Evolutionary conservation across 2,797 vertebrate species (phyloP).

Genomic region (Spinibarbus caldwelli): DNA sequence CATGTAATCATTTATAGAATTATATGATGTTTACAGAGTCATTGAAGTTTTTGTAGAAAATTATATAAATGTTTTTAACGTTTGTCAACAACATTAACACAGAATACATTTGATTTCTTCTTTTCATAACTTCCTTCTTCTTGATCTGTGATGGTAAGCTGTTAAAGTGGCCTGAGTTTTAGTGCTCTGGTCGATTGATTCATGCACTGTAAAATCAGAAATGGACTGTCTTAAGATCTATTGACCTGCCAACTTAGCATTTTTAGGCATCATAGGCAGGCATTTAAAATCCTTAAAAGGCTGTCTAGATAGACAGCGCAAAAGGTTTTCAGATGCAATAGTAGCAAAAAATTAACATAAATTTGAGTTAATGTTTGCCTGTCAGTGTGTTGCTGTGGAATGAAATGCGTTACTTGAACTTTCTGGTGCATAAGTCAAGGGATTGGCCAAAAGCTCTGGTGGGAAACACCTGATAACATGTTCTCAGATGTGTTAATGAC

Average conservation of each 20-base stretch:
- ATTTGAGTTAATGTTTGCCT: background rate
- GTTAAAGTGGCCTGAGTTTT: background rate
- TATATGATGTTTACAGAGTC: background rate
- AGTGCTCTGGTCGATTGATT: background rate
- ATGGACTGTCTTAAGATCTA: background rate
- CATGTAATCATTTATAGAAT: background rate
- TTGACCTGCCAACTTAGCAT: background rate
- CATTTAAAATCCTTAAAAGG: background rate
- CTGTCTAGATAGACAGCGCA: background rate
- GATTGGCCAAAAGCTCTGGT: background rate
- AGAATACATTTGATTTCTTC: background rate
- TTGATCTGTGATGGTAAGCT: background rate
- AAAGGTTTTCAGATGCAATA: background rate
- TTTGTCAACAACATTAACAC: background rate
- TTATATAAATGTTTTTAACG: background rate
- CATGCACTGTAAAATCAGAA: background rate
- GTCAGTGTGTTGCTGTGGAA: too few relatives aligned
- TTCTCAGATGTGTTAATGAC: background rate
- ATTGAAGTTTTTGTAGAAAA: background rate
- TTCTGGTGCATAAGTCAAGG: background rate
- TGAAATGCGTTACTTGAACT: background rate
- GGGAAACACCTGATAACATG: background rate
- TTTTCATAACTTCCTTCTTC: background rate
- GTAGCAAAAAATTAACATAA: background rate
- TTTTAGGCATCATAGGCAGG: background rate